Evolutionary conservation across 1,140 invertebrate species (phyloP).

Genomic region (Asbolus verrucosus): DNA sequence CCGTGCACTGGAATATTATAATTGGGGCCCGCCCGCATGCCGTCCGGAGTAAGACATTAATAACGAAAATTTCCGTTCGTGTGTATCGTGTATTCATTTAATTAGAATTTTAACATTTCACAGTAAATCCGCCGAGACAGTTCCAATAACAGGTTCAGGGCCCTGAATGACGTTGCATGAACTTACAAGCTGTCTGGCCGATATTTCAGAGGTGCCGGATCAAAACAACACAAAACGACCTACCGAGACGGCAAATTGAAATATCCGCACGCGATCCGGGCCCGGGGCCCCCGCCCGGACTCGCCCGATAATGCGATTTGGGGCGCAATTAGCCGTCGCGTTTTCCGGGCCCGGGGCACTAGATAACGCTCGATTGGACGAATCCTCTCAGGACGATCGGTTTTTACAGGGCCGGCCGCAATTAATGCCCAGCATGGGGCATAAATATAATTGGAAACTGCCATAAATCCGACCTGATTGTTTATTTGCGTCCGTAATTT

Average conservation of each 20-base stretch:
- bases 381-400: slow-evolving; percentile 28
- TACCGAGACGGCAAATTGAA: slow-evolving; percentile 54
- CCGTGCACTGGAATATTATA: slow-evolving; percentile 13
- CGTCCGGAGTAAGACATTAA: slow-evolving; percentile 24
- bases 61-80: slow-evolving; percentile 35
- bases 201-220: slow-evolving; percentile 56
- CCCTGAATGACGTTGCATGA: slow-evolving; percentile 38
- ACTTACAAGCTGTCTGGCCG: slow-evolving; percentile 52
- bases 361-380: slow-evolving; percentile 27
- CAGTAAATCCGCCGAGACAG: slow-evolving; percentile 46
- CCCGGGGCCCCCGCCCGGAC: slow-evolving; percentile 36
- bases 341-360: slow-evolving; percentile 8
- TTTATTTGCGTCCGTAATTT: slow-evolving; percentile 36
- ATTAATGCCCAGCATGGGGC: slow-evolving; percentile 43
- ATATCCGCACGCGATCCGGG: slow-evolving; percentile 54
- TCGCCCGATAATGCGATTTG: slow-evolving; percentile 15
- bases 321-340: slow-evolving; percentile 28
- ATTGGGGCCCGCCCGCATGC: slow-evolving; percentile 3
- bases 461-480: slow-evolving; percentile 45
- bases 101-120: slow-evolving; percentile 47
- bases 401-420: slow-evolving; percentile 40
- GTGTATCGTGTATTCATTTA: slow-evolving; percentile 40
- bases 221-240: slow-evolving; percentile 56
- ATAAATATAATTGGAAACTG: slow-evolving; percentile 51
- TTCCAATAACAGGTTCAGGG: slow-evolving; percentile 44